Base-by-base conservation (phyloP, 1,140 invertebrate genomes). In the Ips typographus region DNA sequence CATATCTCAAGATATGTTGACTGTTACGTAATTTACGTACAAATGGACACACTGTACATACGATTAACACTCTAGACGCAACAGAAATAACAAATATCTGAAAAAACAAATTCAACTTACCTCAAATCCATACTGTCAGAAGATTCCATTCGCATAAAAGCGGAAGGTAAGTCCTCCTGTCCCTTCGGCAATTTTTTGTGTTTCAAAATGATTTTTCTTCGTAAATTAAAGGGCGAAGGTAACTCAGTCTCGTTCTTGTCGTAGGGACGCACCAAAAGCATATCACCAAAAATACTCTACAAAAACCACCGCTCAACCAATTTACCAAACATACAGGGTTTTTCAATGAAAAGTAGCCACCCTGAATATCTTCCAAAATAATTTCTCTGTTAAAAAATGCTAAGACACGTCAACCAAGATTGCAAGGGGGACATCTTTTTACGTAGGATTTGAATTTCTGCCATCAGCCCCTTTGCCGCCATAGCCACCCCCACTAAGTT, bases 141-240 rank as follows among this genome's bases (percentile, higher is more conserved):
- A 37, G 71, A 62, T 41, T 73, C 72, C 44, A 60, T 73, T 68
- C 47, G 52, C 7, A 71, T 53, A 22, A 66, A 53, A 6, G 57
- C 53, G 37, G 68, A 64, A 51, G 63, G 70, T 22, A 68, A 87
- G 81, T 94, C 92, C 68, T 92, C 91, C 55, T 85, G 88, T 37
- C 93, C 91, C 69, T 95, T 93, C 0, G 94, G 94, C 37, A 98
- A 81, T 78, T 98, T 98, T 78, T 98, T 98, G 76, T 98, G 95
- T 83, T 97, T 97, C 1, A 96, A 80, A 57, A 96, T 87, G 57
- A 97, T 94, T 82, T 92, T 94, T 49, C 85, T 80, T 39, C 85
- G 84, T 43, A 94, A 77, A 69, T 91, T 86, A 73, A 91, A 83
- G 0, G 98, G 98, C 1, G 96, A 98, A 2, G 98, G 98, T 64